Evolutionary conservation across 2,113 vertebrate species (phyloP), one percentile per base, ranked within the genome.

Genomic region (Mirounga angustirostris): DNA sequence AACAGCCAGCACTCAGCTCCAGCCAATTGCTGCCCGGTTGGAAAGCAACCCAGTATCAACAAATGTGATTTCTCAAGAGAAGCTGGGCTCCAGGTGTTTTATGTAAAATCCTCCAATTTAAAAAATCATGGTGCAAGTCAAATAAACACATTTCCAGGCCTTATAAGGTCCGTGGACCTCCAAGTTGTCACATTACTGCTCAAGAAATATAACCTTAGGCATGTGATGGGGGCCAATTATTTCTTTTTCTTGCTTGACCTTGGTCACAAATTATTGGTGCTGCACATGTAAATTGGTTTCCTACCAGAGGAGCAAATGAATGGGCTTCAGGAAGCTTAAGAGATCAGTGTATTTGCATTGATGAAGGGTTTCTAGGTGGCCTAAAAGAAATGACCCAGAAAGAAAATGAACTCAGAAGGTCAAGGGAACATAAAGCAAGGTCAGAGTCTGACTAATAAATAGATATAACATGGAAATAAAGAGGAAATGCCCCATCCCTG

Each of bases 31-130:
- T 92, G 24, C 89, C 74, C 76, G 18, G 13, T 58, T 83, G 36
- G n/a, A 95, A 95, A 96, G 28, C 30, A 86, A 80, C 10, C 76
- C 58, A 52, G 2, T 87, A 43, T 94, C 74, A 90, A 91, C 74
- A 88, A 14, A 71, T 84, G 36, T 90, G 22, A 96, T 84, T 90
- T 96, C 92, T 93, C 78, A 89, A 86, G 56, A 91, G 61, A 96
- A 87, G 46, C 43, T 56, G 30, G 52, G 61, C 14, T 96, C 69
- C 80, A 84, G 50, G n/a, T 92, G 71, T 92, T 40, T 40, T 63
- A 21, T 93, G 26, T 50, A 67, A 89, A 78, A 71, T 43, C 76
- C 91, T 94, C 67, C 58, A 71, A 65, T 80, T 98, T 91, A 86
- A 56, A 89, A 96, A 96, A 91, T 16, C 10, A 59, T 58, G 15